Percentiles rank a stretch among this genome's conserved stretches.
phyloP scores from a whole-genome alignment of 2,113 vertebrate species.

The Cinclus cinclus region DNA sequence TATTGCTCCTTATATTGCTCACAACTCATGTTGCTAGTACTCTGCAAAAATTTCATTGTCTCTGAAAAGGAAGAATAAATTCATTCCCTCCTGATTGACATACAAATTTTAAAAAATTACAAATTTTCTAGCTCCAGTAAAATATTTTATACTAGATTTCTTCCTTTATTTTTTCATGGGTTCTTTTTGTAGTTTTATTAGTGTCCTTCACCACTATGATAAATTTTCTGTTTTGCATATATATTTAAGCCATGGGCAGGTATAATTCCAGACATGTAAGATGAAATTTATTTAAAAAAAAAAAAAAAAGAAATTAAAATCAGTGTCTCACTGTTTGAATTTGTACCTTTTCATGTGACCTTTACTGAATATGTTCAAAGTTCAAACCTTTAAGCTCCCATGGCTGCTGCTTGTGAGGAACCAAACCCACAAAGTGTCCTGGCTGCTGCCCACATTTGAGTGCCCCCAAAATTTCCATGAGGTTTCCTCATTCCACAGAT shows the following conservation, averaged over 20 bases:
- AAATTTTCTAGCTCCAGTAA: not conserved
- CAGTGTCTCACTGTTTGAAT: not conserved
- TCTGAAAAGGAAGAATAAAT: not conserved
- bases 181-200: not conserved
- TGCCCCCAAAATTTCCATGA: not conserved
- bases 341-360: not conserved
- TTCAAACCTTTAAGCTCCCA: not conserved
- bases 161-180: not conserved
- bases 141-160: not conserved
- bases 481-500: not conserved
- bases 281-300: not conserved
- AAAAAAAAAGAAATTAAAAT: accelerated
- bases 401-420: not conserved
- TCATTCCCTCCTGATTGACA: not conserved
- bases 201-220: not conserved
- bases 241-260: not conserved
- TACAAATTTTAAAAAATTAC: not conserved
- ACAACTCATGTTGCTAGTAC: not conserved
- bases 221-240: not conserved
- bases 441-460: not conserved
- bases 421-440: not conserved
- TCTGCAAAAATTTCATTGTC: not conserved
- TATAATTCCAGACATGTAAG: not conserved
- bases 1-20: accelerated
- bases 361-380: not conserved